Conservation (phyloP, 1,140 invertebrate genomes). For the Cotesia typhae region DNA sequence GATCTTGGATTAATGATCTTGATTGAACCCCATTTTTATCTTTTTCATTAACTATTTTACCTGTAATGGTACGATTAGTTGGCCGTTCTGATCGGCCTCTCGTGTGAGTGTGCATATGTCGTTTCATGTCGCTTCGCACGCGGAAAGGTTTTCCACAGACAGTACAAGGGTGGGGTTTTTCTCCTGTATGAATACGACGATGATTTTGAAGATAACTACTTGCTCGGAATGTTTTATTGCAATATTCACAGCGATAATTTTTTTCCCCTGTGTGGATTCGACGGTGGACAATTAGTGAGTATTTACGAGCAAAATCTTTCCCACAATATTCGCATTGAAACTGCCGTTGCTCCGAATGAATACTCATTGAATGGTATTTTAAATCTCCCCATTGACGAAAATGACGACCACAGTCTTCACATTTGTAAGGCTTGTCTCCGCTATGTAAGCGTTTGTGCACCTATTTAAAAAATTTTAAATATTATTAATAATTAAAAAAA, state of each 20-base stretch:
- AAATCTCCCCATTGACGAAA: constrained; percentile 90
- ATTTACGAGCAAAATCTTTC: constrained; percentile 91
- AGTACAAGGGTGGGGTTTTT: constrained; percentile 81
- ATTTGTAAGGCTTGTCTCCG: constrained; percentile 83
- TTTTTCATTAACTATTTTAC: constrained; percentile 38
- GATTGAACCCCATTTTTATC: constrained; percentile 40
- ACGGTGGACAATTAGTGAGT: constrained; percentile 90
- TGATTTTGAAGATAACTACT: constrained; percentile 88
- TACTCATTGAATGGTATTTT: constrained; percentile 87
- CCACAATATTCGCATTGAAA: constrained; percentile 92
- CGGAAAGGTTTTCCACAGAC: constrained; percentile 86
- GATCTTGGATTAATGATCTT: constrained; percentile 49
- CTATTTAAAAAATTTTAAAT: constrained; percentile 50
- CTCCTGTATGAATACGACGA: constrained; percentile 90
- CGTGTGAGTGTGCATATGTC: constrained; percentile 84
- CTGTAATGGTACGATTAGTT: constrained; percentile 10
- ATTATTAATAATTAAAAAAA: constrained; percentile 3
- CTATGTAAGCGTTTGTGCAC: constrained; percentile 79
- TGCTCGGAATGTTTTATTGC: constrained; percentile 83
- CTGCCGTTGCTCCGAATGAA: constrained; percentile 83
- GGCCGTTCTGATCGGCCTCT: constrained; percentile 56
- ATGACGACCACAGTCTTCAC: constrained; percentile 77
- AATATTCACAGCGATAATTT: constrained; percentile 89
- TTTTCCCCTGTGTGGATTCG: constrained; percentile 90
- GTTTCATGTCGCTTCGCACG: constrained; percentile 85